phyloP scores from a whole-genome alignment of 1,140 invertebrate species.

The Heliconius hewitsoni region DNA sequence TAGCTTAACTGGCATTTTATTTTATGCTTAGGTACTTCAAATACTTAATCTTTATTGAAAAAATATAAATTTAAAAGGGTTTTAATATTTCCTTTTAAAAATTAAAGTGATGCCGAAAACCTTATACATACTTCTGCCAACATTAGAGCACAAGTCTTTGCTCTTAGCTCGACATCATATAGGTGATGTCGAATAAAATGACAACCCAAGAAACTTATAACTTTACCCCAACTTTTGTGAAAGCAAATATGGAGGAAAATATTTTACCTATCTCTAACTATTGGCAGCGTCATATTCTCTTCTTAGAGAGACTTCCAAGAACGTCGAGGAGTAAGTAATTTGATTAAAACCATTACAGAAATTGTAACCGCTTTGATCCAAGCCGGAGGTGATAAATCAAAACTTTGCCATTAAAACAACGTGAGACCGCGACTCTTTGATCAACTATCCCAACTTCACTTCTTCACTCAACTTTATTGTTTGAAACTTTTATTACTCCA shows the following conservation, averaged over 20 bases:
- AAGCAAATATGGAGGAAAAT: slow-evolving; percentile 1
- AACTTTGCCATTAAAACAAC: slow-evolving; percentile 71
- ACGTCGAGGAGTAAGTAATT: slow-evolving; percentile 17
- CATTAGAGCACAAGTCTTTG: slow-evolving; percentile 23
- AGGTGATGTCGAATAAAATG: slow-evolving; percentile 17
- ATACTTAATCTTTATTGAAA: background rate
- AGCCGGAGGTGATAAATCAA: slow-evolving; percentile 61
- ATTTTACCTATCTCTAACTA: background rate
- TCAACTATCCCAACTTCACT: slow-evolving; percentile 52
- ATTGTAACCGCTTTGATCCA: slow-evolving; percentile 46
- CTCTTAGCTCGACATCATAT: slow-evolving; percentile 24
- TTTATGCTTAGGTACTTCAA: background rate
- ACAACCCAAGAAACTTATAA: background rate
- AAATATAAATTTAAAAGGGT: no score
- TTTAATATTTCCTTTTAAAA: background rate
- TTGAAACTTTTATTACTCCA: slow-evolving; percentile 62
- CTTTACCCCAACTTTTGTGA: background rate
- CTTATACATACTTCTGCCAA: background rate
- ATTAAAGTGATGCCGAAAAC: background rate
- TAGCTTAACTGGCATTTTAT: background rate
- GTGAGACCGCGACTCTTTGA: slow-evolving; percentile 55
- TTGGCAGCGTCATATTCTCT: background rate
- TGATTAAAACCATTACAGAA: slow-evolving; percentile 42
- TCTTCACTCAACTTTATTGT: slow-evolving; percentile 65
- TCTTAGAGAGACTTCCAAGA: background rate